These are phyloP conservation scores for Tigriopus californicus DNA, from an alignment of 2,888 invertebrate species.

Conservation along the genomic window DNA sequence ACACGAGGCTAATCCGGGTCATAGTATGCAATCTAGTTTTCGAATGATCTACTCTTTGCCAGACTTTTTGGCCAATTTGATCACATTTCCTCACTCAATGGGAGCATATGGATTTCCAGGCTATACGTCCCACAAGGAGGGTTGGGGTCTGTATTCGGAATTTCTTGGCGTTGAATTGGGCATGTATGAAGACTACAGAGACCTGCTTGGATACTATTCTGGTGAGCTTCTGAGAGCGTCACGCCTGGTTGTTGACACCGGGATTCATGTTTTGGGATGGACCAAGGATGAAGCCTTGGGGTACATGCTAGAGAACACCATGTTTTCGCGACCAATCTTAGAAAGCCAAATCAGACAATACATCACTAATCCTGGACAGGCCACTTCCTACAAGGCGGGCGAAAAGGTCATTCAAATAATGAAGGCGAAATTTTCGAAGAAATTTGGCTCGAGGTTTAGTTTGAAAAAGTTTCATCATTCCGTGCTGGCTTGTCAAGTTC, in stretches of 20 bases:
- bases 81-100: too few species aligned
- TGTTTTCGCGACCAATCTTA: too few species aligned
- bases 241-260: conserved; percentile 26
- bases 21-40: conserved; percentile 24
- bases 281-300: conserved; percentile 22
- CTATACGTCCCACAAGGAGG: conserved; percentile 18
- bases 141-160: conserved; percentile 29
- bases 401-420: conserved; percentile 24
- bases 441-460: too few species aligned
- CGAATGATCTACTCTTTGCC: too few species aligned
- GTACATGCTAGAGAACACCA: conserved; percentile 22
- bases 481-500: too few species aligned
- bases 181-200: conserved; percentile 23
- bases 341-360: conserved; percentile 20
- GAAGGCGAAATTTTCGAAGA: conserved; percentile 18
- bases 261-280: conserved; percentile 26
- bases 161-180: conserved; percentile 26
- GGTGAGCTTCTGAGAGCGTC: conserved; percentile 23
- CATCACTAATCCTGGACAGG: conserved; percentile 26
- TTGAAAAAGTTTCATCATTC: too few species aligned
- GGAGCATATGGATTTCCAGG: not conserved
- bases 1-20: conserved; percentile 28
- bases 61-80: not conserved
- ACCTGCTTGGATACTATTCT: conserved; percentile 11
- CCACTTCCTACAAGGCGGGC: conserved; percentile 25